Conservation (phyloP, 2,888 invertebrate genomes). For the Pachydiplax longipennis region DNA sequence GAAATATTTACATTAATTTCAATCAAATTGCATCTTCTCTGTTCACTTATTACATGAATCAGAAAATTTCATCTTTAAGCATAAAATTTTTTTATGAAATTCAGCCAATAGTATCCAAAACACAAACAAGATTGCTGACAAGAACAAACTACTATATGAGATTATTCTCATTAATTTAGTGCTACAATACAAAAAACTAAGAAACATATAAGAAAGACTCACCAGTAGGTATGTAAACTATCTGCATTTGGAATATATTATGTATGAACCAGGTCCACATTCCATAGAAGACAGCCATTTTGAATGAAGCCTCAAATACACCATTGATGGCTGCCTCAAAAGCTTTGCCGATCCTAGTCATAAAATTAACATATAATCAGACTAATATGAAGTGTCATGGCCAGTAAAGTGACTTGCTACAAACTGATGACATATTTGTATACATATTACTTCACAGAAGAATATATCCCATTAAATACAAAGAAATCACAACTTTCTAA, state of each 20-base stretch:
- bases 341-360: conserved; percentile 75
- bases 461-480: not conserved
- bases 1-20: too few species aligned
- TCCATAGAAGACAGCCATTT: conserved; percentile 96
- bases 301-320: conserved; percentile 94
- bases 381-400: not conserved
- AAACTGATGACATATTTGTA: not conserved
- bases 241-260: conserved; percentile 90
- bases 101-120: too few species aligned
- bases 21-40: too few species aligned
- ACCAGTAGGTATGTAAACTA: conserved; percentile 95
- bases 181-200: too few species aligned
- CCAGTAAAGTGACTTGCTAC: not conserved
- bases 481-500: too few species aligned
- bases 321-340: conserved; percentile 89
- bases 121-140: too few species aligned
- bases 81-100: too few species aligned
- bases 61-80: too few species aligned
- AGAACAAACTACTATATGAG: too few species aligned
- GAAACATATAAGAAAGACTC: conserved; percentile 52
- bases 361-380: not conserved
- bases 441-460: not conserved
- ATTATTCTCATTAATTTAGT: too few species aligned
- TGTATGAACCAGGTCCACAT: conserved; percentile 98
- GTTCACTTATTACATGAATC: too few species aligned